Evolutionary conservation across 2,888 invertebrate genomes (phyloP), one percentile per base, ranked within the genome.

Genomic region (Brachypalpus laphriformis): DNA sequence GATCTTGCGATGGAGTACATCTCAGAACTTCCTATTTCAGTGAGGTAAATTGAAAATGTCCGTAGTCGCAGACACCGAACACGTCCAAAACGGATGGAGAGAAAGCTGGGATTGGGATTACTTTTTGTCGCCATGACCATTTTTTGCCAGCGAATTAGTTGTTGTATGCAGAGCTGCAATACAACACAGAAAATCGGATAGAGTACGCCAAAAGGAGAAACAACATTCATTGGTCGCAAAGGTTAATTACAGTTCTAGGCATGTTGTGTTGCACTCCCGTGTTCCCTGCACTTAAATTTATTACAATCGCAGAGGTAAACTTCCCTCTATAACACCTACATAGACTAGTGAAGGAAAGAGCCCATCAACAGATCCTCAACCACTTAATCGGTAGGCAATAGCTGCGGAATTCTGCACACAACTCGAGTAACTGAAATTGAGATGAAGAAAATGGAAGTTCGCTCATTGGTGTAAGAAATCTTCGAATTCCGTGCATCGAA

Each of bases 311-410:
- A 81, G 74, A 70, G 47, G 65, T 51, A 70, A 40, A 57, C 56
- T 56, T 76, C 40, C 20, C 42, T 49, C 57, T 16, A 40, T n/a
- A 78, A 65, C 72, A 78, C 78, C 78, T 75, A 81, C 75, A 68
- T 65, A 68, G 65, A 6, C 14, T 51, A 56, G 49, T 3, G 28
- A 63, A 40, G 47, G 57, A 61, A 20, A 40, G 34, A 82, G 47
- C 65, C 81, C 85, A 85, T 85, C 85, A 85, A 85, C 81, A 81
- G 81, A 81, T 85, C 85, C 71, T 75, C 80, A 85, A 85, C 85
- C 85, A 85, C 85, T 85, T 85, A 85, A 85, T 85, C 85, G 75
- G 75, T 81, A 75, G 71, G 81, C 71, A 71, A 70, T 71, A 74
- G 56, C 31, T 20, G 16, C 20, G 47, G 81, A 75, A 75, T 77